phyloP scores from a whole-genome alignment of 1,140 invertebrate species.

The Heliothis subflexa region DNA sequence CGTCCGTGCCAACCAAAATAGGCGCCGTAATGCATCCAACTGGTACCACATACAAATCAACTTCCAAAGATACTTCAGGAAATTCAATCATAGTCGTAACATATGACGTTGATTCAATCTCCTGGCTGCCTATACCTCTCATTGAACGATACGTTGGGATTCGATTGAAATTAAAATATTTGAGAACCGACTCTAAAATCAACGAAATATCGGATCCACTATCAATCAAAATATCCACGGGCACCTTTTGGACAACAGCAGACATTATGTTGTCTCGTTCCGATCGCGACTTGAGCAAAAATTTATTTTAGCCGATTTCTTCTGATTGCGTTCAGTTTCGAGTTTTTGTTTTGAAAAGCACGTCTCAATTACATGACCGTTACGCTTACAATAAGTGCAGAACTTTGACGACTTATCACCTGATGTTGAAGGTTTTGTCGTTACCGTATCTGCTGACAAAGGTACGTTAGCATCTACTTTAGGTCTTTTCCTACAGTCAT shows the following conservation, averaged over 20 bases:
- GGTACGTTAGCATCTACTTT: neutral
- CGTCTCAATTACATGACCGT: neutral
- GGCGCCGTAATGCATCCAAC: neutral
- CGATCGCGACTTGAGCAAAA: neutral
- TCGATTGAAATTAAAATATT: constrained; percentile 4
- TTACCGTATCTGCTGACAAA: neutral
- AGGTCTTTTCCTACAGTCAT: neutral
- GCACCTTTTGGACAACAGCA: constrained; percentile 1
- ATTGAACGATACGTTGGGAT: neutral
- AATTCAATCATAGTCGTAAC: neutral
- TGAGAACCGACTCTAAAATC: neutral
- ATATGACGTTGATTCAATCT: neutral
- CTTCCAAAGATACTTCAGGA: neutral
- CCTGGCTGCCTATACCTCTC: neutral
- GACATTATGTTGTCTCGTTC: neutral
- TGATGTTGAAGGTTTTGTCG: neutral
- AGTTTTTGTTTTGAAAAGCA: neutral
- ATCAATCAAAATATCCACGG: neutral
- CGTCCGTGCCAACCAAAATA: constrained; percentile 3
- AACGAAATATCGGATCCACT: neutral
- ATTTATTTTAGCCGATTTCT: neutral
- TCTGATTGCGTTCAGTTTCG: neutral
- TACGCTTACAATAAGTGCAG: neutral
- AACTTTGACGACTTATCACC: neutral
- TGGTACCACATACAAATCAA: neutral